Conservation (phyloP, 2,797 vertebrate species). For the Saxicola maurus region DNA sequence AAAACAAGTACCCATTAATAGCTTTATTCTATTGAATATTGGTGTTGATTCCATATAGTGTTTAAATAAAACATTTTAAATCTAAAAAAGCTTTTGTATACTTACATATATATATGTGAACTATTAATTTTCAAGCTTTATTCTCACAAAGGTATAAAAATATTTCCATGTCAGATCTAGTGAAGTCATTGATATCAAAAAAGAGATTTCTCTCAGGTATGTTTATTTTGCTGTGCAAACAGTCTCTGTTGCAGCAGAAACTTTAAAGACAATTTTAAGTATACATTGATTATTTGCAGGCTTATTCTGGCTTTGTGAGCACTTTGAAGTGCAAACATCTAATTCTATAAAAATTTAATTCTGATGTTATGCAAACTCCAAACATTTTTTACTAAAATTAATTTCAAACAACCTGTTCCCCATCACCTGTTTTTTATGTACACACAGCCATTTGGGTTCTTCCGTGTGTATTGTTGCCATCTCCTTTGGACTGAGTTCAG, state of each 20-base stretch:
- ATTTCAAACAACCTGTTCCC: not conserved
- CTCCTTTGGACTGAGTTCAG: not conserved
- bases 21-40: not conserved
- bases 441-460: not conserved
- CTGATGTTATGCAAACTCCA: not conserved
- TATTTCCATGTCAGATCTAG: not conserved
- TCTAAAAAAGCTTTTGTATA: not conserved
- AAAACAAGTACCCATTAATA: not conserved
- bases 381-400: not conserved
- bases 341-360: not conserved
- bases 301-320: not conserved
- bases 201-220: not conserved
- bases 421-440: not conserved
- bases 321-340: not conserved
- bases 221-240: not conserved
- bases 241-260: not conserved
- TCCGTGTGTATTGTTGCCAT: not conserved
- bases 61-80: not conserved
- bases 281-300: not conserved
- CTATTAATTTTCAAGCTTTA: not conserved
- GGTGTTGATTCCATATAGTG: not conserved
- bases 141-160: not conserved
- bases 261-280: not conserved
- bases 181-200: not conserved
- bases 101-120: not conserved